These are phyloP conservation scores for Crocodylus rhombifer DNA, from an alignment of 2,797 vertebrate genomes.

Conservation along the genomic window DNA sequence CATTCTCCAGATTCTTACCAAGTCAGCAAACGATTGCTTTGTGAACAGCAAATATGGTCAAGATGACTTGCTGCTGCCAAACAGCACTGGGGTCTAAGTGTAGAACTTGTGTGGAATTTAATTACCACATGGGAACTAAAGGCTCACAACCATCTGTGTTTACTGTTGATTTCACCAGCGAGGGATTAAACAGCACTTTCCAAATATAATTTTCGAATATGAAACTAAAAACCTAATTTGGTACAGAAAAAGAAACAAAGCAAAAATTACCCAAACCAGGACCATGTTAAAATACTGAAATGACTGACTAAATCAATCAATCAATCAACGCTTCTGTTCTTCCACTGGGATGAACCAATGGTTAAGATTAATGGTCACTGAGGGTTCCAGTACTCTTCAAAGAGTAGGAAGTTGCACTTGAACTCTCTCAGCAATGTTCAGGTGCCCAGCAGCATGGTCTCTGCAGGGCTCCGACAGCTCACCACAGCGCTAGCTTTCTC, in stretches of 20 bases:
- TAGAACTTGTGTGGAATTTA: neutral
- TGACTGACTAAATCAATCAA: no score
- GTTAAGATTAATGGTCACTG: neutral
- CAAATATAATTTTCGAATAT: neutral
- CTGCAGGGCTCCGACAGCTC: no score
- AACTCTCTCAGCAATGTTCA: no score
- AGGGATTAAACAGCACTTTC: neutral
- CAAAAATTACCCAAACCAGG: no score
- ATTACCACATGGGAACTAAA: neutral
- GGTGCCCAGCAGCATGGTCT: no score
- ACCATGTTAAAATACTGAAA: no score
- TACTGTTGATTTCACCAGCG: neutral
- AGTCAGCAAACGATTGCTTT: neutral
- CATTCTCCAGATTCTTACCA: neutral
- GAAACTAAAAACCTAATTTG: neutral
- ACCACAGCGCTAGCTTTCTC: no score
- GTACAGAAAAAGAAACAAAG: neutral
- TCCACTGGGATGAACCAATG: no score
- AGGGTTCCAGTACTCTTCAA: neutral
- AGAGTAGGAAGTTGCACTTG: no score
- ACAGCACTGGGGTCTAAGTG: neutral
- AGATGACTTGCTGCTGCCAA: neutral
- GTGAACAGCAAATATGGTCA: neutral
- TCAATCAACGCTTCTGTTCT: no score
- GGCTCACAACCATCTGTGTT: neutral